These are phyloP conservation scores for Sturnira hondurensis DNA, from an alignment of 2,113 vertebrate genomes.

Conservation along the genomic window DNA sequence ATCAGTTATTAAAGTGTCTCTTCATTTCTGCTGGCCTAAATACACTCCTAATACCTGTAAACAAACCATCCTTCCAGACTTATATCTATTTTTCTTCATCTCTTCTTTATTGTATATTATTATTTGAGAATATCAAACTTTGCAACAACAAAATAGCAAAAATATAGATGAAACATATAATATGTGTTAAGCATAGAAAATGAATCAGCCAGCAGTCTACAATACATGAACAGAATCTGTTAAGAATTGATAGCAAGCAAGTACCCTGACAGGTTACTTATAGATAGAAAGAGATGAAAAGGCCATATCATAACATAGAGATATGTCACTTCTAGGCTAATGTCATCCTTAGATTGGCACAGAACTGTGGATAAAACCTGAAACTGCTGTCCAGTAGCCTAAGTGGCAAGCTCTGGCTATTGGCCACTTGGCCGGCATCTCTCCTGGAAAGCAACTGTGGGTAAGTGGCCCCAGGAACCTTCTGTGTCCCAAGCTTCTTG, in stretches of 20 bases:
- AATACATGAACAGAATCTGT: background rate
- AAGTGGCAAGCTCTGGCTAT: background rate
- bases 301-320: background rate
- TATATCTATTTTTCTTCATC: background rate
- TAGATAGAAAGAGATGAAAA: background rate
- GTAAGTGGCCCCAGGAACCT: background rate
- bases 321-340: background rate
- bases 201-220: background rate
- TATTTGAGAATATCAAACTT: conserved; percentile 1
- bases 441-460: background rate
- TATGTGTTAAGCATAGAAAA: background rate
- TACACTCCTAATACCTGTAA: conserved; percentile 26
- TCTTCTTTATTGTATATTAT: conserved; percentile 13
- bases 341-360: background rate
- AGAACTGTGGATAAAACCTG: background rate
- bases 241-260: background rate
- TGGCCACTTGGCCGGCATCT: background rate
- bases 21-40: background rate
- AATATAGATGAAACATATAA: background rate
- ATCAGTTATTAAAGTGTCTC: background rate
- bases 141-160: background rate
- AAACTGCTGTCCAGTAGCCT: background rate
- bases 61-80: background rate
- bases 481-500: background rate
- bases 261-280: background rate